phyloP scores from a whole-genome alignment of 2,888 invertebrate species.

The Acrobasis consociella region DNA sequence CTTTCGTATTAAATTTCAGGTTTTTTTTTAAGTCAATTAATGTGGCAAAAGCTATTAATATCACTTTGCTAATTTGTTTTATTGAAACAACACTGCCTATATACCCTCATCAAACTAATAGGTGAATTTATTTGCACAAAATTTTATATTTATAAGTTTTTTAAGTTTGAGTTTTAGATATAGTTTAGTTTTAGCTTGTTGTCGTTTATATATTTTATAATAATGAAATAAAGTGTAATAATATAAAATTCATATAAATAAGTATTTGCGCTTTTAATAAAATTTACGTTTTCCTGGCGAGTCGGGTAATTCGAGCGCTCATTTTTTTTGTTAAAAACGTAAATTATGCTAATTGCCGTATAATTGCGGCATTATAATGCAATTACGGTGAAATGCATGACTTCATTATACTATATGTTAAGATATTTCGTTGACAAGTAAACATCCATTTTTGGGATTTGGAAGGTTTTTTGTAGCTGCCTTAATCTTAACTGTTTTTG shows the following conservation, averaged over 20 bases:
- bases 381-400: constrained; percentile 29
- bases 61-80: too few relatives aligned
- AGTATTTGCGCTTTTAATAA: not conserved
- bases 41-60: too few relatives aligned
- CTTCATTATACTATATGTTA: constrained; percentile 30
- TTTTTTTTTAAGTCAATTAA: not conserved
- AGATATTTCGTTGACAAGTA: constrained; percentile 28
- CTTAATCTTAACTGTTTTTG: too few relatives aligned
- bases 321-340: constrained; percentile 14
- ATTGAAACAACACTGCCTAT: too few relatives aligned
- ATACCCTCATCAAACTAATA: too few relatives aligned
- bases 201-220: too few relatives aligned
- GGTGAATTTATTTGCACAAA: too few relatives aligned
- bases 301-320: constrained; percentile 12
- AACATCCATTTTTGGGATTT: constrained; percentile 19
- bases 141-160: too few relatives aligned
- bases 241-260: too few relatives aligned
- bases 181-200: too few relatives aligned
- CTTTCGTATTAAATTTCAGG: not conserved
- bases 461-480: constrained; percentile 16
- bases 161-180: too few relatives aligned
- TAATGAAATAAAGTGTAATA: too few relatives aligned
- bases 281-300: constrained; percentile 9
- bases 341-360: constrained; percentile 28
- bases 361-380: constrained; percentile 31